phyloP scores from a whole-genome alignment of 2,888 invertebrate genomes.

The Capitulum mitella region DNA sequence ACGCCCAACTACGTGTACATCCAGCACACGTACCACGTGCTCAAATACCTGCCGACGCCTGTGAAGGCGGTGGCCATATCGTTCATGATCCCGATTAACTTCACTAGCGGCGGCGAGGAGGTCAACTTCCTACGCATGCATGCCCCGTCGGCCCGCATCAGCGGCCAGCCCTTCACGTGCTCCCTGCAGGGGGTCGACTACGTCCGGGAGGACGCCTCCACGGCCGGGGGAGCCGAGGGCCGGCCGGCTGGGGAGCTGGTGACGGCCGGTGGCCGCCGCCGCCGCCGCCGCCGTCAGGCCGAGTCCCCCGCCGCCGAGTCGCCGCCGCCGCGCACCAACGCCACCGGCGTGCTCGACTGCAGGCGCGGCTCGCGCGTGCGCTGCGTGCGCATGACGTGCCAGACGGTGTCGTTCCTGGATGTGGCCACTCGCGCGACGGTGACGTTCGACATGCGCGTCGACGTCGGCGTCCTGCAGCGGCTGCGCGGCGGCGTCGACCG shows the following conservation, averaged over 20 bases:
- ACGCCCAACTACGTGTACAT: not conserved
- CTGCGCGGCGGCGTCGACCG: not conserved
- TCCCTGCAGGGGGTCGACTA: not conserved
- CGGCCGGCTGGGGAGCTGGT: not conserved
- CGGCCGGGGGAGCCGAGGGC: no score
- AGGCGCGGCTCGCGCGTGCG: not conserved
- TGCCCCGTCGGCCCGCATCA: not conserved
- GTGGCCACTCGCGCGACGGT: not conserved
- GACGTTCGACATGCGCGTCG: not conserved
- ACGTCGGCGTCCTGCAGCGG: not conserved
- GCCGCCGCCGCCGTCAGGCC: not conserved
- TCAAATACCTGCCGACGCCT: slow-evolving; percentile 7
- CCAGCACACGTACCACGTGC: not conserved
- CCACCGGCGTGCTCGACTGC: not conserved
- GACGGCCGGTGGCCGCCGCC: not conserved
- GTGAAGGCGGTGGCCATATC: not conserved
- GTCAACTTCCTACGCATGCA: not conserved
- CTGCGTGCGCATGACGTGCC: slow-evolving; percentile 10
- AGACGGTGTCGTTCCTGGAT: not conserved
- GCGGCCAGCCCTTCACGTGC: not conserved
- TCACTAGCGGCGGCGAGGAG: not conserved
- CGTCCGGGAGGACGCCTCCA: not conserved
- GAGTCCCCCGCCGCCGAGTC: not conserved
- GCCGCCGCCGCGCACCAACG: not conserved
- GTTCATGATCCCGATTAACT: not conserved